Evolutionary conservation across 2,113 vertebrate genomes (phyloP), one percentile per base, ranked within the genome.

Genomic region (Syngnathus scovelli): DNA sequence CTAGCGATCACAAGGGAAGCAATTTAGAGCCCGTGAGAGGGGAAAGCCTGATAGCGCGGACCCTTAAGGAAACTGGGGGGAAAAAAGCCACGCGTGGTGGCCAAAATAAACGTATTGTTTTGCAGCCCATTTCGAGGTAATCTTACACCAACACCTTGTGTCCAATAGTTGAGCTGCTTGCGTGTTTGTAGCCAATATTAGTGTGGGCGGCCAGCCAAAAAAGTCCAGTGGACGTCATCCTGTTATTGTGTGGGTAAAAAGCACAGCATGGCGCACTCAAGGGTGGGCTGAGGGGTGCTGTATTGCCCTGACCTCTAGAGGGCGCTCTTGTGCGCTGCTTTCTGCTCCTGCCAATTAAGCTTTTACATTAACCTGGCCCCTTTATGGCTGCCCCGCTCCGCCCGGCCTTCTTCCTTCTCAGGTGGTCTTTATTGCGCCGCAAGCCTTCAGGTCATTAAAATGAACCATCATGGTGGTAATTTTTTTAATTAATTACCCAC

Each of bases 51-150:
- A 93, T 77, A 87, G 87, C 80, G 88, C 84, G 82, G 16, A 82
- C 84, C 87, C 90, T 90, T 92, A 91, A 89, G 89, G 87, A 87
- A 84, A 79, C 86, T 95, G 94, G 94, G 91, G 93, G 92, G 93
- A 89, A 21, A 56, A n/a, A 41, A 61, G 91, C 95, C 94, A 95
- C 92, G 93, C 91, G 12, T 16, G 93, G 88, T 84, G 72, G 56
- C 88, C 84, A 76, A 89, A 94, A 94, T 92, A 94, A 90, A 88
- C 62, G 83, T 64, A 85, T 89, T 89, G 89, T 89, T 87, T 71
- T 74, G 72, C 69, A 74, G 76, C 77, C 83, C 85, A 85, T 89
- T 72, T 75, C 65, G 46, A 55, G 56, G 71, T 77, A 82, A 84
- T 85, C 80, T 84, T 78, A 83, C 75, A 85, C 66, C 59, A 71